Conservation (phyloP, 2,888 invertebrate genomes). For the Apotomis turbidana region DNA sequence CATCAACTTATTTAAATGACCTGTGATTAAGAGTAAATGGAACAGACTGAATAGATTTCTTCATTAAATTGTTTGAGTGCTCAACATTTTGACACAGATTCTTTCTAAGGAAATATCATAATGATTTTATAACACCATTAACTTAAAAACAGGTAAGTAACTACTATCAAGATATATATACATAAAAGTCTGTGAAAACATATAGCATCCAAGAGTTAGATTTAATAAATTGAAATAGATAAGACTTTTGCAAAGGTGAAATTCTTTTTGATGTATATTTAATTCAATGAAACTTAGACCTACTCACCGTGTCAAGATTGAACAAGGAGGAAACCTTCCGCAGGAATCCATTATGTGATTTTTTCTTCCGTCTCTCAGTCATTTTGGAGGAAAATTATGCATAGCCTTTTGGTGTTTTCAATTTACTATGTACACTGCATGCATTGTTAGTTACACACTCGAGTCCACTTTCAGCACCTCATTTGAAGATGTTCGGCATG, state of each 20-base stretch:
- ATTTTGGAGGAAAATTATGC: conserved; percentile 76
- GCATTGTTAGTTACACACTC: conserved; percentile 84
- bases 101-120: neutral
- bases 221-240: neutral
- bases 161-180: neutral
- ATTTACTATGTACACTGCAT: conserved; percentile 83
- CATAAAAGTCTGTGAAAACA: neutral
- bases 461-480: conserved; percentile 77
- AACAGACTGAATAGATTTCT: neutral
- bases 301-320: conserved; percentile 93
- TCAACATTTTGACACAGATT: conserved; percentile 4
- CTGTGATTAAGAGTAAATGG: conserved; percentile 5
- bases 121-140: neutral
- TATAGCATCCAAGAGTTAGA: neutral
- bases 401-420: conserved; percentile 74
- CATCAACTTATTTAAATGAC: conserved; percentile 3
- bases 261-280: conserved; percentile 44
- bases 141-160: neutral
- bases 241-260: conserved; percentile 49
- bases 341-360: conserved; percentile 88
- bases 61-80: neutral
- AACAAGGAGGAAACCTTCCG: conserved; percentile 95
- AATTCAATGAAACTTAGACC: conserved; percentile 46
- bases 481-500: conserved; percentile 76
- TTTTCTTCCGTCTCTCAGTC: conserved; percentile 84